Conservation (phyloP, 2,113 vertebrate genomes). For the Zootoca vivipara region DNA sequence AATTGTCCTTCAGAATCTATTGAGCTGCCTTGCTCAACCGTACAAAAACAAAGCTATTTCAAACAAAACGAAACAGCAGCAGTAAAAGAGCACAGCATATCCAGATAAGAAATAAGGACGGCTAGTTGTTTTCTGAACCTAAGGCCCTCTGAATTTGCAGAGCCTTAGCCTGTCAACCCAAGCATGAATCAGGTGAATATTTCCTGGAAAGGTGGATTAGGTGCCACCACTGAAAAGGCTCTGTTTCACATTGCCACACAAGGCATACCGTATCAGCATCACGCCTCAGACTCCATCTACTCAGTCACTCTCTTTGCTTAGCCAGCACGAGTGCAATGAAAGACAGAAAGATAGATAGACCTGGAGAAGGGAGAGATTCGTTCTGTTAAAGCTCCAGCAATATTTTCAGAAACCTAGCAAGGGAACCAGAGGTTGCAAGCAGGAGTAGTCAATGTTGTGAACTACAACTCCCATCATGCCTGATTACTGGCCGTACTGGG, state of each 20-base stretch:
- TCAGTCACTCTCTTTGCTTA: background rate
- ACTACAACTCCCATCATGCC: too few species aligned
- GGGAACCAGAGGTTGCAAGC: background rate
- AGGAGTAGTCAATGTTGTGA: too few species aligned
- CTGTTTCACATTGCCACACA: background rate
- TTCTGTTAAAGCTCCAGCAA: background rate
- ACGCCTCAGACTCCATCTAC: background rate
- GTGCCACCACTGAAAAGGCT: background rate
- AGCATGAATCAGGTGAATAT: background rate
- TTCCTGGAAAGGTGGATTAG: background rate
- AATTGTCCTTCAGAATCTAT: background rate
- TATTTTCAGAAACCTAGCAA: background rate
- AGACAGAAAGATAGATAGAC: background rate
- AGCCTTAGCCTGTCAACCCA: background rate
- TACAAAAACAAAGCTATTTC: background rate
- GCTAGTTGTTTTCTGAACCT: background rate
- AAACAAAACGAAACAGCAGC: background rate
- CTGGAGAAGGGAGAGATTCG: background rate
- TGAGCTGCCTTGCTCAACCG: background rate
- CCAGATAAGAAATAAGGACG: too few species aligned
- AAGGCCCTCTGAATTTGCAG: background rate
- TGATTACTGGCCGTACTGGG: too few species aligned
- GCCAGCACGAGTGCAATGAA: background rate
- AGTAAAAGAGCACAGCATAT: background rate
- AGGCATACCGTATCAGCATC: background rate